Conservation (phyloP, 1,140 invertebrate species). For the Spodoptera frugiperda region DNA sequence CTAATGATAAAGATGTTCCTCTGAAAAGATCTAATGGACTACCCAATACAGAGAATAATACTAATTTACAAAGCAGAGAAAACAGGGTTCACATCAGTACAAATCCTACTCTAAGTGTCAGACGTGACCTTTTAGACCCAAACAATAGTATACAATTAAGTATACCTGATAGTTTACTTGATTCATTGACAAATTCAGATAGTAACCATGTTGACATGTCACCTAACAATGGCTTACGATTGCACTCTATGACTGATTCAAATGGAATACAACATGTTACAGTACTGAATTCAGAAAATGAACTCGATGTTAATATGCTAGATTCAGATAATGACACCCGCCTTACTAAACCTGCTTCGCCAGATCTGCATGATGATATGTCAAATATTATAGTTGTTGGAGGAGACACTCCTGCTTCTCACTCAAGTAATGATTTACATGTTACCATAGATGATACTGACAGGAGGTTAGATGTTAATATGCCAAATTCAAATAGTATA, state of each 20-base stretch:
- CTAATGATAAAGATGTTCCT: slow-evolving; percentile 38
- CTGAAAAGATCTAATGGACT: slow-evolving; percentile 24
- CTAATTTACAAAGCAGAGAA: slow-evolving; percentile 20
- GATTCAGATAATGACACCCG: slow-evolving; percentile 14
- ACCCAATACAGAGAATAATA: slow-evolving; percentile 17
- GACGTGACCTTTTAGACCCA: too few species aligned
- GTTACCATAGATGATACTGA: slow-evolving; percentile 7
- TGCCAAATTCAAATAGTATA: slow-evolving; percentile 18
- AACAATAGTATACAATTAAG: slow-evolving; percentile 5
- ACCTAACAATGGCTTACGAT: background rate
- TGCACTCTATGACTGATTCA: slow-evolving; percentile 2
- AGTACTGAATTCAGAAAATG: background rate
- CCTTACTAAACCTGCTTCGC: background rate
- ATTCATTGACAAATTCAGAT: slow-evolving; percentile 4
- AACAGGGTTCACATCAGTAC: slow-evolving; percentile 42
- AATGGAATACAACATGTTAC: background rate
- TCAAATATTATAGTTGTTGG: background rate
- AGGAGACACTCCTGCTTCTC: background rate
- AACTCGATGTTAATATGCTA: slow-evolving; percentile 16
- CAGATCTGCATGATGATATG: background rate
- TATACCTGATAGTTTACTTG: slow-evolving; percentile 14
- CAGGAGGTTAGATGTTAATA: slow-evolving; percentile 11
- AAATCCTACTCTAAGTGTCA: background rate
- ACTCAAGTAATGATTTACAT: slow-evolving; percentile 13
- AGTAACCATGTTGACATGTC: slow-evolving; percentile 11